Evolutionary conservation across 1,140 invertebrate genomes (phyloP).

Genomic region (Subanguina moxae): DNA sequence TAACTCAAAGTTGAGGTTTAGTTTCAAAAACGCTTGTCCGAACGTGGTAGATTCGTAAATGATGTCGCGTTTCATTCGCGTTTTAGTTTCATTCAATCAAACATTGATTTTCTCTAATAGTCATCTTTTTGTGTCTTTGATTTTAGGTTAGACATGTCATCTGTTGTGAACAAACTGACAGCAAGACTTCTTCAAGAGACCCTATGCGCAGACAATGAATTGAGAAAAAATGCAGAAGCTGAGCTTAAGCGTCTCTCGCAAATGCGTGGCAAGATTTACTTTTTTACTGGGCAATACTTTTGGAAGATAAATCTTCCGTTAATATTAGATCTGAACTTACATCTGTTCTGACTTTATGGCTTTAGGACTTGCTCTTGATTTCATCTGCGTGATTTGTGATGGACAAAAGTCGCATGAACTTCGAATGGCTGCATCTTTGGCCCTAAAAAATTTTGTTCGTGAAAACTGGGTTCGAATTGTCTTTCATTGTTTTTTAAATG

Average conservation of each 20-base stretch:
- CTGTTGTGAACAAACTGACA: slow-evolving; percentile 43
- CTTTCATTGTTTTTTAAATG: background rate
- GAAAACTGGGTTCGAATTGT: slow-evolving; percentile 37
- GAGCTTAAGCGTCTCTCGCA: background rate
- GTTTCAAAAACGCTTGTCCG: too few species aligned
- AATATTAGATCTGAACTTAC: too few species aligned
- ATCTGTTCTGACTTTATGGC: too few species aligned
- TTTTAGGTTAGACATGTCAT: too few species aligned
- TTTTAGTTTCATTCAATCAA: too few species aligned
- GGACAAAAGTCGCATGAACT: slow-evolving; percentile 21
- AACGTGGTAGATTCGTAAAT: too few species aligned
- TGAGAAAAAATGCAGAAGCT: slow-evolving; percentile 6
- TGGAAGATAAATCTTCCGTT: too few species aligned
- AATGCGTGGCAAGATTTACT: background rate
- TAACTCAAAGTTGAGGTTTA: too few species aligned
- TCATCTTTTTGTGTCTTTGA: too few species aligned
- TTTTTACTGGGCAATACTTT: too few species aligned
- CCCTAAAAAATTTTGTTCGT: slow-evolving; percentile 44
- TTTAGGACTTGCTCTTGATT: slow-evolving; percentile 17
- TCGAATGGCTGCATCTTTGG: slow-evolving; percentile 44
- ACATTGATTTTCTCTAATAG: too few species aligned
- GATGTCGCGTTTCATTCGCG: too few species aligned
- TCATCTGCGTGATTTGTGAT: slow-evolving; percentile 14
- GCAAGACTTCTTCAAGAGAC: background rate
- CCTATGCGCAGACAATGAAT: slow-evolving; percentile 9